Evolutionary conservation across 2,888 invertebrate species (phyloP), one percentile per base, ranked within the genome.

Genomic region (Acleris emargana): DNA sequence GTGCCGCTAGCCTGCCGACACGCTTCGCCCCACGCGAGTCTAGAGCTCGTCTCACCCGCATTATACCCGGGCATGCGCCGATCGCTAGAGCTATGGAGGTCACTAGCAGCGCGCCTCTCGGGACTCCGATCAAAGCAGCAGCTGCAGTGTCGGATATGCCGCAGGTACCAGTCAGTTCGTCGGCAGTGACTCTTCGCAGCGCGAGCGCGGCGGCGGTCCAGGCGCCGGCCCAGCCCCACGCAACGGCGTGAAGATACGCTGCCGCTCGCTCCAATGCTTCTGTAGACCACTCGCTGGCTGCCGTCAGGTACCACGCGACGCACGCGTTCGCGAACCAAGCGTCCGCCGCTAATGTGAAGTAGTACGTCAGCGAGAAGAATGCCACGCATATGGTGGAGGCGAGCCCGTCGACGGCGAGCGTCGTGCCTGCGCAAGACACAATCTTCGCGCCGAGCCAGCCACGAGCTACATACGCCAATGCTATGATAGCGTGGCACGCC

Each of bases 231-330:
- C 97, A 94, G 67, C 97, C 97, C 98, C 98, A 98, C 2, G 97
- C 96, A 1, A 95, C 94, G 1, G 97, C 95, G 86, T 98, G 98
- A 71, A 98, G 95, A 76, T 97, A 96, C 18, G 96, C 95, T 0
- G 97, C 96, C 32, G 97, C 96, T 57, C 96, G 95, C 84, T 97
- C 97, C 60, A 98, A 94, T 2, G 97, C 97, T 87, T 98, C 98
- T 66, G 97, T 97, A 28, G 97, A 97, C 98, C 98, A 98, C 81
- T 98, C 97, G 81, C 97, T 96, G 52, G 97, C 96, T 0, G 98
- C 97, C 5, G 97, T 97, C 57, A 98, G 93, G 80, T 97, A 97
- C 96, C 98, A 98, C 64, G 97, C 97, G 57, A 97, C 94, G 68
- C 97, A 96, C 59, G 98, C 94, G 74, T 97, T 95, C 3, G 97